phyloP scores from a whole-genome alignment of 2,888 invertebrate species.

The Selenia dentaria region DNA sequence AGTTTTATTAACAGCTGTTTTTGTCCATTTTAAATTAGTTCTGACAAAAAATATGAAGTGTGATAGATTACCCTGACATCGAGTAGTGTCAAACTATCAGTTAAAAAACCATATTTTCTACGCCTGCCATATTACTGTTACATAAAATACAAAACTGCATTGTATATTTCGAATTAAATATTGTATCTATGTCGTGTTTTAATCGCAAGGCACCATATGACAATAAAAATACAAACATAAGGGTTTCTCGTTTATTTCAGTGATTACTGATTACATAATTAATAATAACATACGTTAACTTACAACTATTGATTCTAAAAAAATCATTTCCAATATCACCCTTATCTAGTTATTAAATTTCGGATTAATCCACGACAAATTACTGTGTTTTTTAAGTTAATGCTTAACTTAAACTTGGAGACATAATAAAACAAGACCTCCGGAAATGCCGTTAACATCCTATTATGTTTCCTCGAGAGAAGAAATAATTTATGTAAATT shows the following conservation, averaged over 20 bases:
- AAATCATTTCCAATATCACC: constrained; percentile 84
- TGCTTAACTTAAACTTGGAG: constrained; percentile 49
- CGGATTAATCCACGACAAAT: constrained; percentile 77
- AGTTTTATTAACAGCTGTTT: too few relatives aligned
- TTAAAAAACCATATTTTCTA: too few relatives aligned
- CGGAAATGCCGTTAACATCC: constrained; percentile 17
- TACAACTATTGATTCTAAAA: constrained; percentile 82
- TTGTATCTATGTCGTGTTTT: too few relatives aligned
- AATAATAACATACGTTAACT: constrained; percentile 82
- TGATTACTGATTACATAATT: constrained; percentile 83
- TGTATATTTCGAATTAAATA: too few relatives aligned
- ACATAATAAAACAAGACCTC: constrained; percentile 35
- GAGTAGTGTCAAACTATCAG: too few relatives aligned
- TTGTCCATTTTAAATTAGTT: too few relatives aligned
- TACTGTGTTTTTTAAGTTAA: constrained; percentile 63
- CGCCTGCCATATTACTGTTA: too few relatives aligned
- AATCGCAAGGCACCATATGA: too few relatives aligned
- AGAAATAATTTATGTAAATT: constrained; percentile 25
- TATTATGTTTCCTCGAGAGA: constrained; percentile 18
- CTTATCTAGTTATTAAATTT: constrained; percentile 79
- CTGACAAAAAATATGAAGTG: too few relatives aligned
- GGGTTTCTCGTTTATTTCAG: constrained; percentile 81
- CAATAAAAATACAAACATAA: constrained; percentile 48
- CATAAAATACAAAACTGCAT: too few relatives aligned
- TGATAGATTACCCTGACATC: too few relatives aligned